phyloP scores from a whole-genome alignment of 2,113 vertebrate genomes.

The Ictidomys tridecemlineatus region DNA sequence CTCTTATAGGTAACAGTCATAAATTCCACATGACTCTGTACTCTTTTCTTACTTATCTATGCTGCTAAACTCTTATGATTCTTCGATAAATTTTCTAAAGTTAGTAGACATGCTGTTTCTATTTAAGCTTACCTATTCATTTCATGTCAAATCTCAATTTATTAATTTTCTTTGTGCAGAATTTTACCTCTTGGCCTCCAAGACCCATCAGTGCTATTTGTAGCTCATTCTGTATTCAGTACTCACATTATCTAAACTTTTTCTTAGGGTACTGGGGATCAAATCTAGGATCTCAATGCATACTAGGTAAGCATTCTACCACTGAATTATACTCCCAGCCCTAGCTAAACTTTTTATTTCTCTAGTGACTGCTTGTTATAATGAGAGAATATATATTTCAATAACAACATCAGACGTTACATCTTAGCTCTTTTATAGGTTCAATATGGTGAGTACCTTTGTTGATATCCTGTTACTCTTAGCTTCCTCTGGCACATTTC shows the following conservation, averaged over 20 bases:
- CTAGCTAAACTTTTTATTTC: neutral
- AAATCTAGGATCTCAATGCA: neutral
- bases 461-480: neutral
- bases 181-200: neutral
- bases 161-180: neutral
- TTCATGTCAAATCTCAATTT: neutral
- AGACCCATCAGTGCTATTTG: neutral
- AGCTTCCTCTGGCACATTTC: neutral
- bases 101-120: neutral
- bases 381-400: neutral
- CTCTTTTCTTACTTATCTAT: neutral
- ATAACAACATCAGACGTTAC: neutral
- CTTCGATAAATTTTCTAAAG: neutral
- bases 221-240: neutral
- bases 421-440: neutral
- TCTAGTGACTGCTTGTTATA: neutral
- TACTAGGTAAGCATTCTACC: neutral
- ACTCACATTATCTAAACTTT: neutral
- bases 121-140: neutral
- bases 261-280: neutral
- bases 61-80: neutral
- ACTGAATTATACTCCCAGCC: neutral
- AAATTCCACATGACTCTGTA: neutral
- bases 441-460: neutral
- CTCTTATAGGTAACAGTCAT: neutral